Evolutionary conservation across 2,113 vertebrate species (phyloP), one percentile per base, ranked within the genome.

Genomic region (Xenus cinereus): DNA sequence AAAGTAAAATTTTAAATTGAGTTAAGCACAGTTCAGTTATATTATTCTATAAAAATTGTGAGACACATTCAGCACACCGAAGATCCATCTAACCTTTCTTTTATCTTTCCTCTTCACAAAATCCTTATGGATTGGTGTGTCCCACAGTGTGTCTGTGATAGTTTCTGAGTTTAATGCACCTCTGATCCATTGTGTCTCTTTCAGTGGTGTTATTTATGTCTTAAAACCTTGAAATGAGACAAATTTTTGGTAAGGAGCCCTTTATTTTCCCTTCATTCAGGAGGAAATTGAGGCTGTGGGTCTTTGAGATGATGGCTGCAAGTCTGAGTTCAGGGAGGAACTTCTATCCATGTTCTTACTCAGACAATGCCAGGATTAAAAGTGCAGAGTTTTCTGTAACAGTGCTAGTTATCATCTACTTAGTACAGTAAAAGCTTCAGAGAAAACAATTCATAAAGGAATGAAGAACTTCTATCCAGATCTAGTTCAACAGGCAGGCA

Each of bases 1-100:
- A 48, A 90, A 94, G 48, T 32, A 91, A 89, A 88, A 90, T 84
- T 54, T 81, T 54, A 37, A 81, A 96, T 35, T 75, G 24, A 86
- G 26, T 73, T 83, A 91, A 94, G 28, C 23, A 63, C 20, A 32
- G 22, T 84, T 72, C 54, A 53, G 14, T 84, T 91, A 46, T 33
- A 80, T 57, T 72, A 69, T 74, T 84, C 43, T 37, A 48, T 60
- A 28, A 79, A 90, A 91, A 50, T 19, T 14, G 6, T 53, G 30
- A 77, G 50, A 16, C 33, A 57, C 18, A 60, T 87, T 86, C 41
- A 83, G 60, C 37, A 63, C 15, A 72, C 48, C 27, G 15, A 93
- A 84, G 54, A 59, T 23, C 9, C 8, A 6, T 45, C 26, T 90
- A 82, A 87, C 27, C 22, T 89, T 87, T 87, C 50, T 85, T 89